A percentile compares a stretch with the other conserved stretches of the same genome.
phyloP scores from a whole-genome alignment of 2,888 invertebrate genomes.

The Pollenia labialis region DNA sequence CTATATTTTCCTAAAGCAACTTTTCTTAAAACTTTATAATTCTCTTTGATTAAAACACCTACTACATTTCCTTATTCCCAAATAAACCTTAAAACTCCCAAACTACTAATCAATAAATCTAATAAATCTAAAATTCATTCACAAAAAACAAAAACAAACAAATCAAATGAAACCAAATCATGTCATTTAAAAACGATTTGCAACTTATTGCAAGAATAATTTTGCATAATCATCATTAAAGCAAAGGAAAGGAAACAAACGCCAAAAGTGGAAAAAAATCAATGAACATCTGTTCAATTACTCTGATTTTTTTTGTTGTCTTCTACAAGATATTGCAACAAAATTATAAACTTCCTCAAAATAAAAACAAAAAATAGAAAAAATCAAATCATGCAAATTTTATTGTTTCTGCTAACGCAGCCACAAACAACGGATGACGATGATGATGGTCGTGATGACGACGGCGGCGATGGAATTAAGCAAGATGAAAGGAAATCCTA shows the following conservation, averaged over 20 bases:
- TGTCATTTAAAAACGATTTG: slow-evolving; percentile 59
- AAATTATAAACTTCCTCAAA: slow-evolving; percentile 67
- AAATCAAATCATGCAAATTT: slow-evolving; percentile 60
- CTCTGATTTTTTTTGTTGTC: slow-evolving; percentile 30
- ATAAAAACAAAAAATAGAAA: slow-evolving; percentile 2
- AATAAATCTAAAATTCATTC: slow-evolving; percentile 7
- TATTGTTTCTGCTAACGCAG: neutral
- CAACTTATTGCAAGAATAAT: slow-evolving; percentile 63
- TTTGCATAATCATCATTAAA: slow-evolving; percentile 70
- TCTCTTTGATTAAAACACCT: slow-evolving; percentile 18
- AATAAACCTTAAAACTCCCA: neutral
- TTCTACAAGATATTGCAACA: slow-evolving; percentile 20
- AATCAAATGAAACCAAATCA: slow-evolving; percentile 36
- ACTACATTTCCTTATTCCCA: slow-evolving; percentile 18
- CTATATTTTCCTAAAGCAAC: neutral
- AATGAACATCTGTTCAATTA: slow-evolving; percentile 72
- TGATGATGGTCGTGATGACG: slow-evolving; percentile 17
- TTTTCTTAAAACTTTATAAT: neutral
- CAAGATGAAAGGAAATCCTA: slow-evolving; percentile 54
- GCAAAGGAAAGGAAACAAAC: slow-evolving; percentile 46
- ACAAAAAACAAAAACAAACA: neutral
- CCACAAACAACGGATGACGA: neutral
- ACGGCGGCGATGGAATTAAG: neutral
- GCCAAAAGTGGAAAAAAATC: slow-evolving; percentile 37
- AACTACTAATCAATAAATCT: slow-evolving; percentile 58